Evolutionary conservation across 2,888 invertebrate species (phyloP), one percentile per base, ranked within the genome.

Genomic region (Luffia ferchaultella): DNA sequence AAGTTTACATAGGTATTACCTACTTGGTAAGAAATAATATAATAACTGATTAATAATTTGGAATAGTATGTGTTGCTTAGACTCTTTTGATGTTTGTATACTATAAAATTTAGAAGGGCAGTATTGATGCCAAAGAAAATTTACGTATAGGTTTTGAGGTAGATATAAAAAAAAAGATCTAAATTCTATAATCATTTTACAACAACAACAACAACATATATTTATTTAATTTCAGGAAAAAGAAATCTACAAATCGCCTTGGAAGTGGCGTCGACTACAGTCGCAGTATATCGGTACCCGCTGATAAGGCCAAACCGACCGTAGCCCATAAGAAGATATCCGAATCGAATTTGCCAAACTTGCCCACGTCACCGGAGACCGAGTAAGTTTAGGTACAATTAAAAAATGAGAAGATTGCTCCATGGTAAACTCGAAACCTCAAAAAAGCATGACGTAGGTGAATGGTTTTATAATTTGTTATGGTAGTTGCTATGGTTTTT

Each of bases 281-380:
- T 58, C 86, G 96, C 53, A 96, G 95, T 64, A 91, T 95, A 58
- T 96, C 96, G 0, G 93, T 96, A 1, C 95, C 95, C 0, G 92
- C 91, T 0, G 94, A 95, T 59, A 89, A 92, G 60, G 80, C 87
- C 7, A 71, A 83, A 0, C 66, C 75, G 0, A 51, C 62, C 1
- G 62, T 69, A 0, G 63, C 77, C 0, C 78, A 85, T 49, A 79
- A 85, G 64, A 79, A 85, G 55, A 79, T 78, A 52, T 85, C 86
- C 0, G 86, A 87, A 42, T 85, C 87, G 1, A 83, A 80, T 48
- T 85, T 87, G 60, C 77, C 83, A 1, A 88, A 87, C 61, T 72
- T 89, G 42, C 90, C 91, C 5, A 87, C 87, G 30, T 89, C 90
- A 1, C 90, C 90, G 0, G 91, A 91, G 60, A 82, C 88, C 51